Evolutionary conservation across 2,113 vertebrate genomes (phyloP), one percentile per base, ranked within the genome.

Genomic region (Prionailurus bengalensis): DNA sequence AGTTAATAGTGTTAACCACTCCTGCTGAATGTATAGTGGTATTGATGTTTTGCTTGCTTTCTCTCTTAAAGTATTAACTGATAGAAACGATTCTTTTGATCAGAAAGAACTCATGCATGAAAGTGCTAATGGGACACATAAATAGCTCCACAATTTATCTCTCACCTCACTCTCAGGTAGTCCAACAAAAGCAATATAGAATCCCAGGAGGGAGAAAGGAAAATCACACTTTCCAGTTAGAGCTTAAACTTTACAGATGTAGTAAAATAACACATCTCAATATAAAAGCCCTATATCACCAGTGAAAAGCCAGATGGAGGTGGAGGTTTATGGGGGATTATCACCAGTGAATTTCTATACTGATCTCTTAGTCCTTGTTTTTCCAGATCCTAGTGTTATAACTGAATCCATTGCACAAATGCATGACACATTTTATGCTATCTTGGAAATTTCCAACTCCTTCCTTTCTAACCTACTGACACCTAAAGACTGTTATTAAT

Each of bases 211-310:
- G 14, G 11, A 48, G 7, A 93, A 79, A 63, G 31, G 7, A 17
- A 92, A 90, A 86, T n/a, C n/a, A n/a, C 5, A 89, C 27, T 3
- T 48, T 92, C 80, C 36, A 74, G 76, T 93, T 48, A 91, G n/a
- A 73, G 19, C 39, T 76, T 83, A 33, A 88, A 74, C 29, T 29
- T n/a, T 85, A 29, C 3, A 79, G 0, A 51, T 86, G 7, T n/a
- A 70, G 25, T 48, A 25, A 91, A 91, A 70, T 33, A 36, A 79
- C 15, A 11, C n/a, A 66, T 39, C 14, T 53, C 12, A 92, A 7
- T 80, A 61, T 65, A 70, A 85, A 92, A 63, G 17, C 4, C 19
- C 1, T 15, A 0, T 61, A 23, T 70, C 55, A 2, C 31, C 10
- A 36, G 11, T 36, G 25, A 71, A 45, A 86, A 65, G 51, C 16